Conservation (phyloP, 2,113 vertebrate species). For the Lampris incognitus region DNA sequence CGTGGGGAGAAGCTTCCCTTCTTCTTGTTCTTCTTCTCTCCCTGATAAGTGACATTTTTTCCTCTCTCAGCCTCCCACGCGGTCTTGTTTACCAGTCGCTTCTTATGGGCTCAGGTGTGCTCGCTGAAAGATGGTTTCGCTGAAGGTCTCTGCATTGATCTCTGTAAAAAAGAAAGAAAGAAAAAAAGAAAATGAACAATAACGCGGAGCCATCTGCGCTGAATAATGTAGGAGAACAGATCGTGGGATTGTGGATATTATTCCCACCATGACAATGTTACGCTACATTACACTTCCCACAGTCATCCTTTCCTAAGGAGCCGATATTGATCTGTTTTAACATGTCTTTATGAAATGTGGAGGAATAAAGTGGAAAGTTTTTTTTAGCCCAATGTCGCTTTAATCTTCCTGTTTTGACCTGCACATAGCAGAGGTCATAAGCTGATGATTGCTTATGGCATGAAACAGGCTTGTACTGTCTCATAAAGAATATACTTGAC, state of each 20-base stretch:
- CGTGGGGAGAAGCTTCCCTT: slow-evolving; percentile 15
- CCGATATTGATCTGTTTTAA: neutral
- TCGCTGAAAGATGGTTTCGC: slow-evolving; percentile 11
- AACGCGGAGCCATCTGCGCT: neutral
- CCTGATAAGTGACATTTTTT: slow-evolving; percentile 6
- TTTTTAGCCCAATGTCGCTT: no score
- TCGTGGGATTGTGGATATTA: slow-evolving; percentile 5
- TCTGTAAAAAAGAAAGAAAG: neutral
- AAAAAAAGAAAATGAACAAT: neutral
- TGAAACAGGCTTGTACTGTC: no score
- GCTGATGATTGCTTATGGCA: no score
- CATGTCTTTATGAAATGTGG: neutral
- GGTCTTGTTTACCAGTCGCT: slow-evolving; percentile 50
- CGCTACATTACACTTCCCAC: neutral
- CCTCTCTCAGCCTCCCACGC: neutral
- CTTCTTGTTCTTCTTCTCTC: slow-evolving; percentile 1
- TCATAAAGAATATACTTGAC: no score
- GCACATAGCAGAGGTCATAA: no score
- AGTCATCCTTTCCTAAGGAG: neutral
- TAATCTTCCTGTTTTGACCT: no score
- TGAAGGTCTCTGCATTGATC: slow-evolving; percentile 60
- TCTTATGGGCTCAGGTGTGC: slow-evolving; percentile 48
- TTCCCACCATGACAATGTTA: neutral
- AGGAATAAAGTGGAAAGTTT: neutral
- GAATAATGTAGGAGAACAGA: neutral